Evolutionary conservation across 1,140 invertebrate species (phyloP).

Genomic region (Macrocentrus cingulum): DNA sequence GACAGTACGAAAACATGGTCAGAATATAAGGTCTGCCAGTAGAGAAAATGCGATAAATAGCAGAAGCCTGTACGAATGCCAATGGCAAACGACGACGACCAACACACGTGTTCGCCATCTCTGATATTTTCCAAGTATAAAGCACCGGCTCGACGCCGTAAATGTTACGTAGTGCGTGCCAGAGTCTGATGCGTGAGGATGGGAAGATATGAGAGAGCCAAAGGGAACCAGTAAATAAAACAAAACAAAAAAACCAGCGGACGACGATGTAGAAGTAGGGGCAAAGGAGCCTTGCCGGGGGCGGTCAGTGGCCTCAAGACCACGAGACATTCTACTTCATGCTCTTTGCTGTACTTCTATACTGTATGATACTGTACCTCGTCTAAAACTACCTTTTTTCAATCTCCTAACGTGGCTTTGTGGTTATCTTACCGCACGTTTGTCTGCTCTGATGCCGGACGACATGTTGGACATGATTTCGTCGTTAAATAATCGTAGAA

Average conservation of each 20-base stretch:
- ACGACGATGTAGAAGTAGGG: constrained; percentile 11
- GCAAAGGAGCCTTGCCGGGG: constrained; percentile 29
- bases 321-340: constrained; percentile 20
- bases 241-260: constrained; percentile 2
- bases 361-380: neutral
- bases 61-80: neutral
- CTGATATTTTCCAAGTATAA: constrained; percentile 21
- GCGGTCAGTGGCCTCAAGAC: constrained; percentile 31
- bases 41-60: neutral
- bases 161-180: constrained; percentile 4
- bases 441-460: neutral
- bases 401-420: neutral
- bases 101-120: constrained; percentile 26
- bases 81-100: neutral
- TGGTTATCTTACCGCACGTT: constrained; percentile 15
- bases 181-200: constrained; percentile 3
- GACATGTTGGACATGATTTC: too few relatives aligned
- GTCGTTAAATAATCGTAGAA: too few relatives aligned
- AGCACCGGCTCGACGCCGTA: neutral
- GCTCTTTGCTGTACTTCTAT: constrained; percentile 2
- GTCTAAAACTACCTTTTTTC: constrained; percentile 1
- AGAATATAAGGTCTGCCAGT: neutral
- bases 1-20: neutral
- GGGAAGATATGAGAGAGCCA: neutral
- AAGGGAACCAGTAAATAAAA: constrained; percentile 6